These are phyloP conservation scores for Epizoanthus ramosus DNA, from an alignment of 92 coral and sea anemone genomes.

Conservation along the genomic window DNA sequence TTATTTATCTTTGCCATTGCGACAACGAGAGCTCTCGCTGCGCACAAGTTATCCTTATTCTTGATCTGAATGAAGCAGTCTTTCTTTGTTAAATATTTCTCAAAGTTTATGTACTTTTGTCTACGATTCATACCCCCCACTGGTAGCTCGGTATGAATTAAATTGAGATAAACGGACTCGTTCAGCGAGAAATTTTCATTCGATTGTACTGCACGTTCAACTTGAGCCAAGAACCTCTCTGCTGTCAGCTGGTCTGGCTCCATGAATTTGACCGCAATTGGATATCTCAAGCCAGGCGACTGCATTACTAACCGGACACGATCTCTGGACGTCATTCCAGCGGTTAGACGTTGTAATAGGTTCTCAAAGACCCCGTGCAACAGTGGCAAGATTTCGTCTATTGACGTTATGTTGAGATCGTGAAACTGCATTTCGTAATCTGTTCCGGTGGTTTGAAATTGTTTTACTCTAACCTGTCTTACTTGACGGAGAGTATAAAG, in stretches of 20 bases:
- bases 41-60: conserved; percentile 51
- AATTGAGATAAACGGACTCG: conserved; percentile 27
- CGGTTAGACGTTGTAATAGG: not conserved
- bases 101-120: conserved; percentile 11
- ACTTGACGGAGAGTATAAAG: conserved; percentile 1
- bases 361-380: conserved; percentile 8
- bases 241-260: conserved; percentile 31
- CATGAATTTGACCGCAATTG: conserved; percentile 28
- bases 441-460: conserved; percentile 32
- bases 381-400: not conserved
- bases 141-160: conserved; percentile 41
- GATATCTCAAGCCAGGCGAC: not conserved
- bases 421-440: conserved; percentile 27
- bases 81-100: conserved; percentile 12
- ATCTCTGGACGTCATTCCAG: conserved; percentile 14
- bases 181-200: conserved; percentile 21
- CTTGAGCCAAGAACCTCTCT: conserved; percentile 31
- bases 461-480: not conserved
- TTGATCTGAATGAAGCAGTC: conserved; percentile 37
- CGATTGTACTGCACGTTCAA: conserved; percentile 37
- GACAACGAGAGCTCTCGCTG: conserved; percentile 48
- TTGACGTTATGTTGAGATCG: not conserved
- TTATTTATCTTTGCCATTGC: conserved; percentile 48
- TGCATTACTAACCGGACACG: conserved; percentile 15
- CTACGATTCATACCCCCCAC: conserved; percentile 11